Base-by-base conservation (phyloP, 2,797 vertebrate genomes). In the Neostethus bicornis region DNA sequence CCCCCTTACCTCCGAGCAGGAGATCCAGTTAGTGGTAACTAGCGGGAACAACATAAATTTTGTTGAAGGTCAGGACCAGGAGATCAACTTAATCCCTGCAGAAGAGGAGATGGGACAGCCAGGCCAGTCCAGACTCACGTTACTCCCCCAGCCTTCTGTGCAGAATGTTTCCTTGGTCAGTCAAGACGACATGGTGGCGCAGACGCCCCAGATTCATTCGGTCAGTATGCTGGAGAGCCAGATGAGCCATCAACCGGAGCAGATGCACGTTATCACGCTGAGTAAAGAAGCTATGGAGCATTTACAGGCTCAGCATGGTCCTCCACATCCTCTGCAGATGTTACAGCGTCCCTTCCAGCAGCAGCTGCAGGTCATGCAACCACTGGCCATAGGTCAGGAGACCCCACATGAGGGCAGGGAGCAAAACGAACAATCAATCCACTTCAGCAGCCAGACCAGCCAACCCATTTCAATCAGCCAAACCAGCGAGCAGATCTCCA, bases 251-350 rank as follows among this genome's bases (percentile, higher is more conserved):
- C 93, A 91, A 0, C 34, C 93, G 0, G 95, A 97, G 70, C 94
- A 94, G 43, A 94, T 97, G 93, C 96, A 98, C 0, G 92, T 98
- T 7, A 95, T 99, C 80, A 94, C 96, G 0, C 88, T 98, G 61
- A 96, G 94, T 14, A 95, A 96, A 85, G 96, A 98, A 75, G 93
- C 93, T 0, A 90, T 98, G 61, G 93, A 94, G 73, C 95, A 94
- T 21, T 92, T 98, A 7, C 95, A 93, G 20, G 90, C 88, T 61
- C 93, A 94, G 51, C 93, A 92, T 9, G 90, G 89, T 2, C 77
- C 92, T 1, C 69, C 90, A 4, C 93, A 91, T 45, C 90, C 88
- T 0, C 39, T 94, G n/a, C 91, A 91, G 19, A 65, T 92, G 20
- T 41, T 87, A 0, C 90, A 71, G 14, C 84, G 85, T 13, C 74